Conservation (phyloP, 2,113 vertebrate species). For the Epinephelus fuscoguttatus region DNA sequence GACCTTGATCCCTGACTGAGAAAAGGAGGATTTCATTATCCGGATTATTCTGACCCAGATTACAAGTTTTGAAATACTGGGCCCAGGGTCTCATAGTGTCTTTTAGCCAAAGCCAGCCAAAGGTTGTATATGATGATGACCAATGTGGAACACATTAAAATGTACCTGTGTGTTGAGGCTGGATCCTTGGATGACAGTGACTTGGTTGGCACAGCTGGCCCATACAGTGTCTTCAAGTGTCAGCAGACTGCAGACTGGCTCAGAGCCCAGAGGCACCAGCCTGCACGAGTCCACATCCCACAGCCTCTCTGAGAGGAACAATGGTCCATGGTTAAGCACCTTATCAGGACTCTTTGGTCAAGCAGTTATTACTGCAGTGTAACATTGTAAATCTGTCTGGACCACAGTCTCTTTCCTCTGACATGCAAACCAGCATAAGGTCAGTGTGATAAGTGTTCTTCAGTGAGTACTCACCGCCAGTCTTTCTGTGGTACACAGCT, state of each 20-base stretch:
- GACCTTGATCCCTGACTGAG: too few relatives aligned
- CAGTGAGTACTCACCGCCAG: constrained; percentile 41
- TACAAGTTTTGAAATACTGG: too few relatives aligned
- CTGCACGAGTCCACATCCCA: constrained; percentile 46
- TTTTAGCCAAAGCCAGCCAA: background rate
- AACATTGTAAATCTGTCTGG: background rate
- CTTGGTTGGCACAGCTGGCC: constrained; percentile 60
- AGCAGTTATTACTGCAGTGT: background rate
- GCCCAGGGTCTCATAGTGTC: too few relatives aligned
- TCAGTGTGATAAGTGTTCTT: background rate
- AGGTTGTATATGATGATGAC: too few relatives aligned
- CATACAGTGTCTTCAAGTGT: constrained; percentile 51
- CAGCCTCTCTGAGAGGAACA: constrained; percentile 43
- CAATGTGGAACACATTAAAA: too few relatives aligned
- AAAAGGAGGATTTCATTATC: too few relatives aligned
- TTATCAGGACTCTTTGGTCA: background rate
- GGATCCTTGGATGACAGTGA: constrained; percentile 55
- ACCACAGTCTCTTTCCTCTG: background rate
- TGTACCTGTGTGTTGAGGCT: constrained; percentile 49
- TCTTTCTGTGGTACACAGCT: constrained; percentile 43
- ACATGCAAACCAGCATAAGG: background rate
- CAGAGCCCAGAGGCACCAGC: constrained; percentile 41
- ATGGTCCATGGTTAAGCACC: background rate
- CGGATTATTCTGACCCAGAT: too few relatives aligned
- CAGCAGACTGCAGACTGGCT: constrained; percentile 48